Percentiles rank a stretch among this genome's conserved stretches.
phyloP scores from a whole-genome alignment of 2,888 invertebrate species.

The Petrolisthes cinctipes region DNA sequence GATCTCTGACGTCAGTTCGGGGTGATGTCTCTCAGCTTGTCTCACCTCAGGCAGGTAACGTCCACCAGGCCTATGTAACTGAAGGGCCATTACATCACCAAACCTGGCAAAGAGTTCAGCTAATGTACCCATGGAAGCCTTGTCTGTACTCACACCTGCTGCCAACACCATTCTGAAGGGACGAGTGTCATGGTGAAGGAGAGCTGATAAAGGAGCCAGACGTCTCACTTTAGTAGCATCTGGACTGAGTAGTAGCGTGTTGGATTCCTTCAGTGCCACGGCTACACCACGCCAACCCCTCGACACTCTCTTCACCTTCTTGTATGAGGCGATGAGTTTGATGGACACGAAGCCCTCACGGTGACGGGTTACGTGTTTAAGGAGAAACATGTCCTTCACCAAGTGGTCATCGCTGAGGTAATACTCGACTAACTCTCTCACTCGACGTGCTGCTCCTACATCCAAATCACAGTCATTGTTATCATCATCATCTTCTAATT shows the following conservation, averaged over 20 bases:
- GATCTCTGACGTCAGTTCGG: slow-evolving; percentile 77
- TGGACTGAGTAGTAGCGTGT: slow-evolving; percentile 88
- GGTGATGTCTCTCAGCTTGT: slow-evolving; percentile 90
- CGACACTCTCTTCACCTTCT: slow-evolving; percentile 91
- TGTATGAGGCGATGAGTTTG: slow-evolving; percentile 94
- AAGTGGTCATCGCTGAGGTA: slow-evolving; percentile 96
- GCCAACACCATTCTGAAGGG: slow-evolving; percentile 83
- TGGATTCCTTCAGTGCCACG: slow-evolving; percentile 81
- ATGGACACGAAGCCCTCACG: slow-evolving; percentile 95
- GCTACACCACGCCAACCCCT: slow-evolving; percentile 95
- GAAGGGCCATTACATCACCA: slow-evolving; percentile 89
- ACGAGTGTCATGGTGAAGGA: slow-evolving; percentile 92
- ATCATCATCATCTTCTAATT: background rate
- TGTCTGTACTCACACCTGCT: slow-evolving; percentile 85
- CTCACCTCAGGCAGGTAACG: slow-evolving; percentile 91
- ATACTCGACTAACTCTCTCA: slow-evolving; percentile 80
- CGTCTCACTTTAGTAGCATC: slow-evolving; percentile 90
- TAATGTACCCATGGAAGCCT: slow-evolving; percentile 89
- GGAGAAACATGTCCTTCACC: slow-evolving; percentile 92
- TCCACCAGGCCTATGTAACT: slow-evolving; percentile 89
- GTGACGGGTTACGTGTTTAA: slow-evolving; percentile 94
- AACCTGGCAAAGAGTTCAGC: slow-evolving; percentile 89
- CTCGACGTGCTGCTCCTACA: slow-evolving; percentile 43
- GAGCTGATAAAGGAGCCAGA: slow-evolving; percentile 84
- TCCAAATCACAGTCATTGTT: slow-evolving; percentile 16